These are phyloP conservation scores for Notarius quadriscutis DNA, from an alignment of 2,113 vertebrate species.

Conservation along the genomic window DNA sequence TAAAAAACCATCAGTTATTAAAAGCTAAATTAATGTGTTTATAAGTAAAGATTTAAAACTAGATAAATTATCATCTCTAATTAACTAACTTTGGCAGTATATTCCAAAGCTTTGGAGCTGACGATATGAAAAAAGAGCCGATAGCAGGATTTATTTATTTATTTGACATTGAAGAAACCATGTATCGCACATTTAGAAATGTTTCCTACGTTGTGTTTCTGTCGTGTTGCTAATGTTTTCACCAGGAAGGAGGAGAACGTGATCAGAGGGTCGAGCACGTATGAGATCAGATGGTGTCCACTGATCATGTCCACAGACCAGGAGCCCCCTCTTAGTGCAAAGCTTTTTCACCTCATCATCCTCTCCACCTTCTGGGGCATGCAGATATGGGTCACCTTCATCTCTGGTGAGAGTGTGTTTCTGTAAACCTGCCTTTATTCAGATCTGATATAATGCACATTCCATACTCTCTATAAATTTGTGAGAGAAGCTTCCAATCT, in stretches of 20 bases:
- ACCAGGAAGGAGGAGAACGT: not conserved
- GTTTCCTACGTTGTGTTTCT: too few species aligned
- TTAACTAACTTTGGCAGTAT: too few species aligned
- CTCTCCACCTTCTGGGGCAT: slow-evolving; percentile 84
- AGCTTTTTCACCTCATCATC: slow-evolving; percentile 77
- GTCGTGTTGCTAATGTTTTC: not conserved
- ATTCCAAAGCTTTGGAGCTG: too few species aligned
- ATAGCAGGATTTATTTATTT: too few species aligned
- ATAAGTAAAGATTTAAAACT: too few species aligned
- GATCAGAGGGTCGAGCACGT: slow-evolving; percentile 1
- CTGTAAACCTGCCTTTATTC: not conserved
- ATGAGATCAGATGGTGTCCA: slow-evolving; percentile 3
- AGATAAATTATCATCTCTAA: too few species aligned
- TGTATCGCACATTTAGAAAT: too few species aligned
- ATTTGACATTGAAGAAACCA: too few species aligned
- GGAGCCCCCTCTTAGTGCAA: slow-evolving; percentile 69
- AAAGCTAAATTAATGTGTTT: too few species aligned
- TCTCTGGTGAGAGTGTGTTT: slow-evolving; percentile 69
- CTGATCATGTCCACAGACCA: slow-evolving; percentile 67
- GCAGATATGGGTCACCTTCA: slow-evolving; percentile 82
- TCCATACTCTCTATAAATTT: not conserved
- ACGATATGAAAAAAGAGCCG: too few species aligned
- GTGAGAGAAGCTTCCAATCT: not conserved
- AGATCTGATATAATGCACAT: too few species aligned
- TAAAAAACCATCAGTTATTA: too few species aligned